Evolutionary conservation across 2,797 vertebrate species (phyloP), one percentile per base, ranked within the genome.

Genomic region (Spinus pinus): DNA sequence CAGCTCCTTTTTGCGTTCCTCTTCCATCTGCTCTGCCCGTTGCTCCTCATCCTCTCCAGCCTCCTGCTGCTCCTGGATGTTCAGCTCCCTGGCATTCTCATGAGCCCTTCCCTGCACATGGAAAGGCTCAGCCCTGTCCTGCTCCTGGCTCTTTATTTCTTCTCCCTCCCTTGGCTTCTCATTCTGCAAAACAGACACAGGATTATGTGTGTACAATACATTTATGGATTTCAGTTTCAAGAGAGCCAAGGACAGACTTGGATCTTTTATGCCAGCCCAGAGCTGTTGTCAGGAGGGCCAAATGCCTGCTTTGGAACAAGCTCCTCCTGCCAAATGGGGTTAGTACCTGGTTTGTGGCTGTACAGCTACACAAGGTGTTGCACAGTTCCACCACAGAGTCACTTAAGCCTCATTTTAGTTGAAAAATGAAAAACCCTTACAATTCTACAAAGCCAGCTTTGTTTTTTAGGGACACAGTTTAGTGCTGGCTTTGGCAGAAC

Each of bases 1-100:
- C 54, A 99, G 98, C 94, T 99, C 99, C 93, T 98, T 98, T 54
- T 97, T 98, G 91, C 96, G 98, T 23, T 98, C 98, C 22, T 98
- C 98, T 54, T 98, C 98, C 64, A 88, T 96, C 56, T 94, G 94
- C 54, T 97, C 96, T 56, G 84, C 97, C 37, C 9, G 94, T 9
- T 61, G 97, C 66, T 95, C 97, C 14, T 97, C 98, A 2, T 96
- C 95, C 47, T 96, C 97, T 24, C 92, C 97, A 6, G 85, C 94
- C 24, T 95, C 97, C 4, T 67, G 96, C 10, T 91, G 96, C 71
- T 96, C 87, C 72, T 97, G 96, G 88, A 96, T 94, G 77, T 96
- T 94, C 30, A 93, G 91, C 14, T 94, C 95, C 50, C 71, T 95
- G 4, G 67, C 75, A 6, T 25, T 70, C 16, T 86, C 95, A 0